These are phyloP conservation scores for Gonocerus acuteangulatus DNA, from an alignment of 2,888 invertebrate genomes.

Conservation along the genomic window DNA sequence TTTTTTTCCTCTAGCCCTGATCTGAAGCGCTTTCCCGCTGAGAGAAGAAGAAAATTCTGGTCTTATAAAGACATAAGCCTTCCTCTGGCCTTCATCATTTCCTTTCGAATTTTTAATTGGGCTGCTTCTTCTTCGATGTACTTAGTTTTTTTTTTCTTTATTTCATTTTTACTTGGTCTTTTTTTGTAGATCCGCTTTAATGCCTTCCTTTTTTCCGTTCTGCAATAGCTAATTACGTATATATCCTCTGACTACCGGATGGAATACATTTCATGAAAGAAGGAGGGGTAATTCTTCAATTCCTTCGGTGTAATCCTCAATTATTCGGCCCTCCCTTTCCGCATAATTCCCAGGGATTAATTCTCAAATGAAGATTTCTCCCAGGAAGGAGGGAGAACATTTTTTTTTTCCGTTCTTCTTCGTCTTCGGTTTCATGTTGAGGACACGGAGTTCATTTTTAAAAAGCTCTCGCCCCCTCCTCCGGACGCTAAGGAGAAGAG, in stretches of 20 bases:
- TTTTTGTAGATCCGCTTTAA: constrained; percentile 2
- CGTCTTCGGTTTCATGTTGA: constrained; percentile 3
- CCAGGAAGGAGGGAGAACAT: constrained; percentile 2
- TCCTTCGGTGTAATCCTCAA: constrained; percentile 34
- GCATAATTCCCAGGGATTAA: constrained; percentile 33
- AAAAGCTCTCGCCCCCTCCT: constrained; percentile 20
- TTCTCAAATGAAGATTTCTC: constrained; percentile 32
- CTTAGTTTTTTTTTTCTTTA: neutral
- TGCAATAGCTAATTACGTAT: constrained; percentile 13
- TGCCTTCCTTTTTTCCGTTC: neutral
- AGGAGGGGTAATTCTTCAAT: constrained; percentile 34
- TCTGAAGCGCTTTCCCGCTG: constrained; percentile 12
- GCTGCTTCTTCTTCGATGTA: neutral
- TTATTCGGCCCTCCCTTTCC: constrained; percentile 25
- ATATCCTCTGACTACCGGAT: constrained; percentile 5
- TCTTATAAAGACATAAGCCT: constrained; percentile 13
- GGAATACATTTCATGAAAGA: constrained; percentile 30
- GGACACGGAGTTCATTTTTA: constrained; percentile 32
- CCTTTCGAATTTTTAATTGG: constrained; percentile 27
- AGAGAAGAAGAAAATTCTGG: neutral
- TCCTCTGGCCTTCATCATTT: constrained; percentile 16
- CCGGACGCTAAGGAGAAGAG: constrained; percentile 32
- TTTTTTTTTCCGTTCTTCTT: neutral
- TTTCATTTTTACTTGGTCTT: neutral
- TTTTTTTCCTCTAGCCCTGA: constrained; percentile 2